Base-by-base conservation (phyloP, 2,888 invertebrate species). In the Cephonodes hylas region DNA sequence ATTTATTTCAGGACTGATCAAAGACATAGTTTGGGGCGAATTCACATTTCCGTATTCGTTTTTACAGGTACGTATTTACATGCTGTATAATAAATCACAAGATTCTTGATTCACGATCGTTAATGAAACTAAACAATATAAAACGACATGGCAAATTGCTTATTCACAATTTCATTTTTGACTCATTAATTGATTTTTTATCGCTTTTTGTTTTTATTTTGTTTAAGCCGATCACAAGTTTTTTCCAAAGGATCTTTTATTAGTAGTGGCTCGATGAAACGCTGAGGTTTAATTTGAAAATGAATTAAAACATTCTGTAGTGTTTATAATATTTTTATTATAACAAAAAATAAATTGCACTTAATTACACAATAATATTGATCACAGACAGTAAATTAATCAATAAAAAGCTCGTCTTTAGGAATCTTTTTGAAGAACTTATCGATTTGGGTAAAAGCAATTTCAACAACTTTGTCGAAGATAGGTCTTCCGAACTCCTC, bases 11-110 rank as follows among this genome's bases (percentile, higher is more conserved):
- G 91, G 89, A 77, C 85, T 91, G 38, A 79, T 90, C 71, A 90
- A 89, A 77, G 91, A 92, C 64, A 88, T 91, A 53, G 81, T 91
- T 6, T 89, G 86, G 86, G 91, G 90, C 45, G 83, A 89, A 72
- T 88, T 89, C 62, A 83, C 84, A 44, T 91, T 91, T 72, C 92
- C 92, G 0, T 90, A 87, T 65, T 91, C 92, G 1, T 91, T 91
- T 74, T 63, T 92, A 48, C 90, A 91, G 85, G 92, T 92, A 84
- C 59, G 74, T 71, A 63, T n/a, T n/a, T n/a, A n/a, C n/a, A n/a
- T n/a, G n/a, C n/a, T n/a, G n/a, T n/a, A n/a, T n/a, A n/a, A n/a
- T n/a, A n/a, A n/a, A n/a, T n/a, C n/a, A n/a, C n/a, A n/a, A n/a
- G n/a, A n/a, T n/a, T n/a, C n/a, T n/a, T n/a, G n/a, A n/a, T n/a